Evolutionary conservation across 2,113 vertebrate genomes (phyloP).

Genomic region (Propithecus coquereli): DNA sequence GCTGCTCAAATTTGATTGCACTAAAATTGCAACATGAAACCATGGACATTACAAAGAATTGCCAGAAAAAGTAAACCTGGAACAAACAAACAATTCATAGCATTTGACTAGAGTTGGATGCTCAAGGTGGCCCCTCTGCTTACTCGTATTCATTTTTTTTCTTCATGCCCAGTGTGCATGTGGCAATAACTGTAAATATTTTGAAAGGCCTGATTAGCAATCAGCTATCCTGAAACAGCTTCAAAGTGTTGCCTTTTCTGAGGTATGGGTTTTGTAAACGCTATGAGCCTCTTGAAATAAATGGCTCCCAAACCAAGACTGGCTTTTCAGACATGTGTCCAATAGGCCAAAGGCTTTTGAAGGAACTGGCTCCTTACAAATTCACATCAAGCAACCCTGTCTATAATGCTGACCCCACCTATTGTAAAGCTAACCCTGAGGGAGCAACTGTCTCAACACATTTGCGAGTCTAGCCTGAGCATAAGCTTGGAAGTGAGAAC

Average conservation of each 20-base stretch:
- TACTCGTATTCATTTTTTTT: background rate
- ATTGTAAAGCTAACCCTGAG: background rate
- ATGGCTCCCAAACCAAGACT: background rate
- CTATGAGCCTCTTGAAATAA: background rate
- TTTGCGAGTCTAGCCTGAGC: background rate
- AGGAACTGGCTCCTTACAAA: background rate
- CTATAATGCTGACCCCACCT: background rate
- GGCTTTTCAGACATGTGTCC: background rate
- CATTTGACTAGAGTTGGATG: background rate
- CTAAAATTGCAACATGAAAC: background rate
- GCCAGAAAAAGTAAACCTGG: background rate
- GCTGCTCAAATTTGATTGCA: background rate
- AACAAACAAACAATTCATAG: background rate
- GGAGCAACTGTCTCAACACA: background rate
- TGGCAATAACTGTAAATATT: background rate
- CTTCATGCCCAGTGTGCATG: background rate
- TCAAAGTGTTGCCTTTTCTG: background rate
- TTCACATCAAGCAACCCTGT: background rate
- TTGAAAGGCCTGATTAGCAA: background rate
- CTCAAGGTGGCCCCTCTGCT: background rate
- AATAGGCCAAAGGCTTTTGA: background rate
- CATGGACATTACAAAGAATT: background rate
- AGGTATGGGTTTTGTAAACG: background rate
- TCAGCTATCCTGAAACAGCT: background rate
- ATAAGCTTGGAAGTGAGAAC: background rate